Evolutionary conservation across 2,113 vertebrate genomes (phyloP), one percentile per base, ranked within the genome.

Genomic region (Paramormyrops kingsleyae): DNA sequence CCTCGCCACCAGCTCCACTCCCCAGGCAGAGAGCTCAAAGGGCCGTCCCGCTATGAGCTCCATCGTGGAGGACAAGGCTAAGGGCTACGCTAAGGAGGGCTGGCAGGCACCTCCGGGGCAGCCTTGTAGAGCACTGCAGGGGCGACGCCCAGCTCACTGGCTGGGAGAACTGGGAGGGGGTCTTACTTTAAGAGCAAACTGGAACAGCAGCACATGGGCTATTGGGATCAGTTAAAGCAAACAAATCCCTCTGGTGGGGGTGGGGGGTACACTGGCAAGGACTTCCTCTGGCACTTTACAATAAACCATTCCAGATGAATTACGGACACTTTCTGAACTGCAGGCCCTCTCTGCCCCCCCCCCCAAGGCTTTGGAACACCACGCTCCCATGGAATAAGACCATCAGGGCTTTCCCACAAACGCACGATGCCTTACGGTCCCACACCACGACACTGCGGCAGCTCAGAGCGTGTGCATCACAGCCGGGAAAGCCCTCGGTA

Each of bases 281-380:
- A 27, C 59, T 94, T 94, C 94, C 96, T 95, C 94, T 85, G 0
- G 95, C 93, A 91, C 95, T 96, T 96, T 95, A 95, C 95, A 96
- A 95, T 97, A 96, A 97, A 96, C 95, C 95, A 94, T 96, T 97
- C 96, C 97, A 97, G 95, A 97, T 97, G 97, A 96, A 95, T 93
- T 92, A 94, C 95, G 89, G 74, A 86, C 90, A 83, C 88, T 80
- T 89, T 90, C 90, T 83, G 87, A 59, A 21, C 87, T 89, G 42
- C 66, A 62, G 88, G 90, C 92, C 21, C 93, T 94, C 94, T 93
- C 95, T 92, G 90, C 90, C 92, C 59, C 91, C 95, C 94, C 91
- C 91, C 92, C 39, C n/a, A n/a, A 35, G 70, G 27, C 70, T 39
- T 77, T 84, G 21, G 19, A 44, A 24, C 89, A 87, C 49, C 44